phyloP scores from a whole-genome alignment of 2,888 invertebrate genomes.

The Auanema freiburgensis region DNA sequence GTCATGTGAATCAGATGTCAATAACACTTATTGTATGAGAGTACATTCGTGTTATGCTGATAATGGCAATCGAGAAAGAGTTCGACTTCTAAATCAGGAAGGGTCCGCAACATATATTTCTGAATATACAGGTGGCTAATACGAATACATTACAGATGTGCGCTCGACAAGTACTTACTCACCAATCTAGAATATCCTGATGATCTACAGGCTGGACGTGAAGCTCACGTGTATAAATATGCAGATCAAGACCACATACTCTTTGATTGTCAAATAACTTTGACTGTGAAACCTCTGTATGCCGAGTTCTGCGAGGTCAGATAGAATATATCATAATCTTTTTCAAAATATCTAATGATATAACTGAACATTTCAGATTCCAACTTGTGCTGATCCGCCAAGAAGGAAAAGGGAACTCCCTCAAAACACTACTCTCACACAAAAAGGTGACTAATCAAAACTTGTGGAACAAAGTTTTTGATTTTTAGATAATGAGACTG shows the following conservation, averaged over 20 bases:
- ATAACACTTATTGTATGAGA: constrained; percentile 62
- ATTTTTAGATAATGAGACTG: no score
- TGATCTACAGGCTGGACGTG: constrained; percentile 60
- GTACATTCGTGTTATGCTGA: constrained; percentile 62
- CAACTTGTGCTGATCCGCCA: constrained; percentile 22
- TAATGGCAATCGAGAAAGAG: constrained; percentile 61
- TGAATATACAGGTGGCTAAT: not conserved
- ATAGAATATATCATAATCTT: constrained; percentile 1
- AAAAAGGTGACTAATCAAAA: no score
- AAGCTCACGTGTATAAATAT: constrained; percentile 63
- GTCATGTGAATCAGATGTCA: constrained; percentile 59
- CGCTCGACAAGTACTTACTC: constrained; percentile 60
- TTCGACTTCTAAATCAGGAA: constrained; percentile 57
- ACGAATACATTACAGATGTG: constrained; percentile 50
- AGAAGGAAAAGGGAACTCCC: no score
- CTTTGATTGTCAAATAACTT: constrained; percentile 62
- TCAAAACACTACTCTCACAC: no score
- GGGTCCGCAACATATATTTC: constrained; percentile 38
- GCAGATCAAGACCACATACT: constrained; percentile 61
- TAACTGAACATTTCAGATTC: constrained; percentile 13
- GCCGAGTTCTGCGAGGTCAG: constrained; percentile 53
- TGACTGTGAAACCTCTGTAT: constrained; percentile 60
- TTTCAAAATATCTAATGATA: not conserved
- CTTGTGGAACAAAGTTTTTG: no score
- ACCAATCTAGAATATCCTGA: constrained; percentile 60